Base-by-base conservation (phyloP, 2,113 vertebrate species). In the Eonycteris spelaea region DNA sequence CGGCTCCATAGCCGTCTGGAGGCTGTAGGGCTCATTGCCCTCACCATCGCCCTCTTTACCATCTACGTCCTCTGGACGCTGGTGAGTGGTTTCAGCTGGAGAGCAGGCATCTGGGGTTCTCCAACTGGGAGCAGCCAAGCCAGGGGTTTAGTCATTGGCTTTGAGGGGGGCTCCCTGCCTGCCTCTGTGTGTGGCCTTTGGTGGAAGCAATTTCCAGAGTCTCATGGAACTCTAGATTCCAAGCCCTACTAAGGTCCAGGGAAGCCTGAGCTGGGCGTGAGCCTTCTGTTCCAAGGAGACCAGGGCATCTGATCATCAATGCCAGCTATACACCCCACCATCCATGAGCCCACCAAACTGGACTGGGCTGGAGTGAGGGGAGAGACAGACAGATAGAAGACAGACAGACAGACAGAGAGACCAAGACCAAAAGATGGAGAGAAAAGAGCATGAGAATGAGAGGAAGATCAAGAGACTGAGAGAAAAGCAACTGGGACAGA, bases 41-140 rank as follows among this genome's bases (percentile, higher is more conserved):
- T 99, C 87, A 99, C 99, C 95, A 99, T 99, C 8, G 99, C 99
- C 97, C 99, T 99, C 96, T 99, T 99, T 97, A 99, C 99, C 89
- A 99, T 99, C 98, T 99, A 99, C 0, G 98, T 99, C 96, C 99
- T 99, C 92, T 99, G 99, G 99, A 99, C 99, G 0, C 98, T 99
- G 99, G 99, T 99, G 98, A 99, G 98, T 98, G 92, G 67, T 4
- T 1, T 8, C 28, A 7, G 85, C 45, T 1, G 6, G 30, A 84
- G 33, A 16, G 63, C 33, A 48, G 40, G 15, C 33, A 0, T 35
- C n/a, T 57, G 24, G 65, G 38, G 30, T 71, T 18, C 16, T 67
- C 33, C 30, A 55, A 55, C 71, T 61, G 4, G 3, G 6, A 53
- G 61, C 35, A n/a, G 90, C 53, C 11, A 24, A 40, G 28, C 75